Evolutionary conservation across 2,888 invertebrate species (phyloP).

Genomic region (Hirtodrosophila alboralis): DNA sequence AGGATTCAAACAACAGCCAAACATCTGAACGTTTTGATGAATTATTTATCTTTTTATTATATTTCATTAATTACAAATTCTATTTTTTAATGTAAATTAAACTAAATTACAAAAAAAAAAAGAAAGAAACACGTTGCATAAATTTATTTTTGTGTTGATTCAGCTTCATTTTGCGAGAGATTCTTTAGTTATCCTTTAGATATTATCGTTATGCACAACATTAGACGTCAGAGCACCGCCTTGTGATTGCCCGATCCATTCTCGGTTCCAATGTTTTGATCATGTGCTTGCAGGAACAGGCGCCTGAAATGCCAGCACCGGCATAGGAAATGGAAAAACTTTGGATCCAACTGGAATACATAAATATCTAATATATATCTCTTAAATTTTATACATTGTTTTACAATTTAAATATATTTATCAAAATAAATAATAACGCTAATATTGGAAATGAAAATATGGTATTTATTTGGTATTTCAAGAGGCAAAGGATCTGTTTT

Average conservation of each 20-base stretch:
- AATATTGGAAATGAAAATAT: too few relatives aligned
- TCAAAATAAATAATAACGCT: too few relatives aligned
- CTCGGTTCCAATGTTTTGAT: slow-evolving; percentile 7
- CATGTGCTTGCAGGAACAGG: slow-evolving; percentile 67
- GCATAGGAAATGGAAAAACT: too few relatives aligned
- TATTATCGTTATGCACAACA: slow-evolving; percentile 9
- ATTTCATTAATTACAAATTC: slow-evolving; percentile 82
- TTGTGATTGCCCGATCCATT: slow-evolving; percentile 2
- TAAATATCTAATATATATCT: too few relatives aligned
- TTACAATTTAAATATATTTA: too few relatives aligned
- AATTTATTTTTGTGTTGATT: slow-evolving; percentile 7
- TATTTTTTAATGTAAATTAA: slow-evolving; percentile 82
- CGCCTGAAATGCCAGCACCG: slow-evolving; percentile 71
- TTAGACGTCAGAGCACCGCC: slow-evolving; percentile 18
- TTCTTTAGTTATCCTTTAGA: background rate
- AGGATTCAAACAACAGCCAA: slow-evolving; percentile 65
- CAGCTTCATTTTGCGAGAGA: background rate
- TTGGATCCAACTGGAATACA: too few relatives aligned
- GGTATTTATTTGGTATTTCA: too few relatives aligned
- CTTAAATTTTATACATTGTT: slow-evolving; percentile 2
- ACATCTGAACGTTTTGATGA: slow-evolving; percentile 72
- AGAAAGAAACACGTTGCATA: slow-evolving; percentile 22
- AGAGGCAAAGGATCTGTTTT: too few relatives aligned
- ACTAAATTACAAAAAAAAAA: slow-evolving; percentile 77
- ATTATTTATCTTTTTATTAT: slow-evolving; percentile 65